These are phyloP conservation scores for Riparia riparia DNA, from an alignment of 2,113 vertebrate species.

Conservation along the genomic window DNA sequence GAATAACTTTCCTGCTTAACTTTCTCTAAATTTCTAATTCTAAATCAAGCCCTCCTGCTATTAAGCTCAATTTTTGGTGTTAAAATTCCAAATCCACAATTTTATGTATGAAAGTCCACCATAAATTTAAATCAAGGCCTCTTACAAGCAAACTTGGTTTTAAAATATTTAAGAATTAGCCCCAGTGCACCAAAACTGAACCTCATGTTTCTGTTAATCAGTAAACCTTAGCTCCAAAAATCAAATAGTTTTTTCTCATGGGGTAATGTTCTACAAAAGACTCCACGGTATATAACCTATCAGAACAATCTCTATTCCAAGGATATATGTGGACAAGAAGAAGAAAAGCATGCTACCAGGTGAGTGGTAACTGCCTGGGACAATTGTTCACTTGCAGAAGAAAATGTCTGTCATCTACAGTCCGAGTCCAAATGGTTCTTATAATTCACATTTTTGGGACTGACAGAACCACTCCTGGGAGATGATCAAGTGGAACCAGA, in stretches of 20 bases:
- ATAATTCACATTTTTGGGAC: not conserved
- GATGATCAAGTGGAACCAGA: not conserved
- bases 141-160: not conserved
- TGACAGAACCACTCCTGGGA: not conserved
- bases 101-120: not conserved
- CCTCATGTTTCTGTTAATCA: not conserved
- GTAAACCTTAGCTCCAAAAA: not conserved
- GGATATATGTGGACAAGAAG: not conserved
- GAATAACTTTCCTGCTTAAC: not conserved
- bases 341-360: not conserved
- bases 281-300: not conserved
- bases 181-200: not conserved
- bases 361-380: not conserved
- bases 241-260: not conserved
- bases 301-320: not conserved
- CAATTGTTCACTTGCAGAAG: not conserved
- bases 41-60: not conserved
- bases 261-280: not conserved
- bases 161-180: slow-evolving; percentile 39
- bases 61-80: not conserved
- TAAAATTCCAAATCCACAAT: not conserved
- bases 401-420: not conserved
- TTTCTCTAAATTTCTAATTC: not conserved
- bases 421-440: not conserved
- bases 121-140: not conserved